A percentile compares a stretch with the other conserved stretches of the same genome.
phyloP scores from a whole-genome alignment of 1,140 invertebrate genomes.

The Drosophila baimaii region DNA sequence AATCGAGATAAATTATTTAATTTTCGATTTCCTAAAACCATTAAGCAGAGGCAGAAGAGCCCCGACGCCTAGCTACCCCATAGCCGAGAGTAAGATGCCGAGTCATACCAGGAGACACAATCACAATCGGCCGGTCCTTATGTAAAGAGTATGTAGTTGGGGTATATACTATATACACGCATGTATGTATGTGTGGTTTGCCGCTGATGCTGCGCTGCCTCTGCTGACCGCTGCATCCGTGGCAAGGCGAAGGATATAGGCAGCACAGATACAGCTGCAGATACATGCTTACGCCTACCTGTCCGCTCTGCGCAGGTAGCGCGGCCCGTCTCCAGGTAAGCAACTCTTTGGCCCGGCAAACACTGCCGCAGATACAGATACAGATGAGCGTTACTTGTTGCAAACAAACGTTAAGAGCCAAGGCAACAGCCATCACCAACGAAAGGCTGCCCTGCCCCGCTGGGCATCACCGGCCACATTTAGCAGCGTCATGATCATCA shows the following conservation, averaged over 20 bases:
- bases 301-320: constrained; percentile 74
- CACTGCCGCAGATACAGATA: constrained; percentile 54
- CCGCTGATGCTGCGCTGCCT: constrained; percentile 57
- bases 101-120: constrained; percentile 61
- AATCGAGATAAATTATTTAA: constrained; percentile 83
- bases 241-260: constrained; percentile 59
- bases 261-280: constrained; percentile 38
- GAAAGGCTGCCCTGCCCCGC: constrained; percentile 54
- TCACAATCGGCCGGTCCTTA: constrained; percentile 43
- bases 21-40: constrained; percentile 83
- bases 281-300: constrained; percentile 76
- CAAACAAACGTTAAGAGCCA: constrained; percentile 70
- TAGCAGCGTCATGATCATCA: constrained; percentile 74
- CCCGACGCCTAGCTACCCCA: constrained; percentile 66
- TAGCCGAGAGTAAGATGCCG: constrained; percentile 56
- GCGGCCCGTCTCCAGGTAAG: constrained; percentile 57
- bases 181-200: constrained; percentile 39
- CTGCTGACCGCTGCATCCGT: constrained; percentile 60
- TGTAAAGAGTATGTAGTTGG: constrained; percentile 29
- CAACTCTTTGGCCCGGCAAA: constrained; percentile 69
- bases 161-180: constrained; percentile 12
- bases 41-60: constrained; percentile 69
- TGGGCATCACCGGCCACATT: constrained; percentile 53
- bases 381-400: constrained; percentile 75
- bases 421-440: constrained; percentile 38